Base-by-base conservation (phyloP, 2,113 vertebrate species). In the Sander lucioperca region DNA sequence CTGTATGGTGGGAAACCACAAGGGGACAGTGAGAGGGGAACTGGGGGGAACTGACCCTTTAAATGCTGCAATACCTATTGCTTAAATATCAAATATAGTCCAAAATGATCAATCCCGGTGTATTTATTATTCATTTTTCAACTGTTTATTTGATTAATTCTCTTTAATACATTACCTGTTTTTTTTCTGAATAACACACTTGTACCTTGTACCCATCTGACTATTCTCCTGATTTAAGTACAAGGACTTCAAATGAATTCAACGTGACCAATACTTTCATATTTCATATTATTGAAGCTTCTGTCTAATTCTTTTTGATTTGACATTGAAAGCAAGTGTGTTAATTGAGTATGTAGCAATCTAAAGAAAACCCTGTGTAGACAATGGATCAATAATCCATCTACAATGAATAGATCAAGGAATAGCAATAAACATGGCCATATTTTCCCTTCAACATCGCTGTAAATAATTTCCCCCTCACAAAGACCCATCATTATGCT, bases 351-450 rank as follows among this genome's bases (percentile, higher is more conserved):
- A 14, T 47, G 57, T 67, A 54, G 56, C 18, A 0, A 23, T 56
- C 23, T 81, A 27, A 83, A 70, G 48, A 39, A 39, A 10, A 10
- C 9, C 9, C 39, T 11, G 27, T 56, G 30, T 14, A n/a, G n/a
- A 72, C 4, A 4, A 10, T 50, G 33, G 56, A 83, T 88, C 77
- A 79, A 89, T 88, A 85, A 79, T 0, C 57, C 39, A 88, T 88
- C 51, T 88, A 76, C 82, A 85, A 39, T 39, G 9, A 79, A 66
- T 9, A 25, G 66, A 81, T 83, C 69, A 62, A 86, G 67, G 48
- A 56, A 68, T 47, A 16, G 16, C 57, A 30, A 86, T 88, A 69
- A 83, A 51, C 25, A 59, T 6, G 9, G 47, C 53, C 77, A 66
- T 73, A 74, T 58, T 83, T 39, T 14, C 3, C 15, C 36, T 36